Evolutionary conservation across 2,797 vertebrate genomes (phyloP), one percentile per base, ranked within the genome.

Genomic region (Kryptolebias ocellatus): DNA sequence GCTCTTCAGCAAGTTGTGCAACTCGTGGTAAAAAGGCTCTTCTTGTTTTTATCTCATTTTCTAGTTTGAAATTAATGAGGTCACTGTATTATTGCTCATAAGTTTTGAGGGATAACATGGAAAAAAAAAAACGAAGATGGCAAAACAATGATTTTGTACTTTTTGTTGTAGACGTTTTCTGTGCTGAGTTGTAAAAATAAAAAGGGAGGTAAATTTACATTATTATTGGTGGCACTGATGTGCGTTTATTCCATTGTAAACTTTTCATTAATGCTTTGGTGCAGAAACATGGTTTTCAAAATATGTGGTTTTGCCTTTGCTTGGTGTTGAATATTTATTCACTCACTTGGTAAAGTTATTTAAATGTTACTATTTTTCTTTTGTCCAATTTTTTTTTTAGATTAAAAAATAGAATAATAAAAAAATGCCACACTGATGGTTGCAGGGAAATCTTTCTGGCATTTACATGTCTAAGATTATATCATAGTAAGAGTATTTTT

Each of bases 11-110:
- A 45, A 18, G 31, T 62, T 47, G 62, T 64, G 61, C 73, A 83
- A 81, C 81, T 76, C 83, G 67, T 18, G 53, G 52, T 29, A 29
- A 67, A 74, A 28, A 49, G 2, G 18, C 46, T 1, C 15, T 49
- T 56, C 72, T 58, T 67, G 65, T 78, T 83, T 83, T 75, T 76
- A 70, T 83, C 73, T 84, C 78, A 58, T 81, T 77, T 84, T 76
- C 75, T 51, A 58, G 59, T 71, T 81, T 79, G 76, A 76, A 79
- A 64, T 73, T 84, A 87, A 90, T 84, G 79, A 82, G 86, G 75
- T 83, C 80, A 59, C 50, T 14, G 57, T 57, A 56, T 74, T 76
- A 70, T 70, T 72, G 68, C 63, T 65, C 72, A 15, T 39, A 62
- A 54, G 76, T 79, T 83, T 76, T 74, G 77, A 62, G 66, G 67